These are phyloP conservation scores for Variabilichromis moorii DNA, from an alignment of 2,113 vertebrate genomes.

Conservation along the genomic window DNA sequence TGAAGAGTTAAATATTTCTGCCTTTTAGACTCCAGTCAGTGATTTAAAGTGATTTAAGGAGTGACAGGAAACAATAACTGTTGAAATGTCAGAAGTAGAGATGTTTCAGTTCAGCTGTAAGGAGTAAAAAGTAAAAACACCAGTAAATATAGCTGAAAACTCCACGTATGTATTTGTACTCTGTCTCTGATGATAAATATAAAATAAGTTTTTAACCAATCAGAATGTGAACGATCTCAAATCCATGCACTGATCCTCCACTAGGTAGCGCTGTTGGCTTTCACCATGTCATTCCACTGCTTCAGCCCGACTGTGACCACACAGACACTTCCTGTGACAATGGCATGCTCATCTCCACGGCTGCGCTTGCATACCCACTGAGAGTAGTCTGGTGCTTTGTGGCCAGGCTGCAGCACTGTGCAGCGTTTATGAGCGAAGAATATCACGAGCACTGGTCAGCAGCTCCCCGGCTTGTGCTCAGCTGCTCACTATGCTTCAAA, in stretches of 20 bases:
- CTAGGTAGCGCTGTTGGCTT: conserved; percentile 28
- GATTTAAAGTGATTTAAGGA: background rate
- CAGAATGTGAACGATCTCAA: accelerated
- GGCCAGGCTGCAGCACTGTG: background rate
- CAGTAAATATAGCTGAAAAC: background rate
- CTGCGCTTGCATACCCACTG: conserved; percentile 72
- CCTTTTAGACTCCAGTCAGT: background rate
- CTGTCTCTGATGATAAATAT: background rate
- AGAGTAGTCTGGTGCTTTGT: conserved; percentile 43
- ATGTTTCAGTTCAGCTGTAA: accelerated
- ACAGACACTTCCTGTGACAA: background rate
- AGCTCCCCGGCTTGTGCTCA: background rate
- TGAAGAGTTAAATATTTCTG: background rate
- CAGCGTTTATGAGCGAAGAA: conserved; percentile 22
- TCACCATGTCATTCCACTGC: background rate
- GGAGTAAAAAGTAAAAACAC: background rate
- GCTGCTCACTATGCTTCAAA: conserved; percentile 13
- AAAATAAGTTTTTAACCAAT: background rate
- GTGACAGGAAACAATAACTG: background rate
- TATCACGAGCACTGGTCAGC: background rate
- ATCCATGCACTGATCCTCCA: background rate
- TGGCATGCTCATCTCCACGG: background rate
- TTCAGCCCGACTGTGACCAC: background rate
- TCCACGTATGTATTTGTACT: background rate
- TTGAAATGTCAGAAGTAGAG: background rate